A percentile compares a stretch with the other conserved stretches of the same genome.
Evolutionary conservation across 2,797 vertebrate genomes (phyloP).

Genomic region (Bucorvus abyssinicus): DNA sequence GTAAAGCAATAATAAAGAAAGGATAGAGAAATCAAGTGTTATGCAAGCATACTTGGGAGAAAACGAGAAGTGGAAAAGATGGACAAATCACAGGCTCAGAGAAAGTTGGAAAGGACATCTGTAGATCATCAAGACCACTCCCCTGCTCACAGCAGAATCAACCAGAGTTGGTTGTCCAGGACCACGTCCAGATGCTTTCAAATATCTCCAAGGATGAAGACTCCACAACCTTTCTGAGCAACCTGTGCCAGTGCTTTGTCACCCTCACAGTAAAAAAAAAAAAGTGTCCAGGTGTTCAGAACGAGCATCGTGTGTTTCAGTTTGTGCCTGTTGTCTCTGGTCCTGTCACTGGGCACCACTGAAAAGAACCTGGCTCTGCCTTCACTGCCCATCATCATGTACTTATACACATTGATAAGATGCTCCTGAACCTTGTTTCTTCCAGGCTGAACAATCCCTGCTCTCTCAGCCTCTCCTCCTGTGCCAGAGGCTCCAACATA

Average conservation of each 20-base stretch:
- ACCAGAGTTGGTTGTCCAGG: not conserved
- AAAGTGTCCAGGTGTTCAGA: not conserved
- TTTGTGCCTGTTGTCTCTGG: not conserved
- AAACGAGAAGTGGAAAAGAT: not conserved
- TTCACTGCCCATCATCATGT: not conserved
- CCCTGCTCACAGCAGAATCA: not conserved
- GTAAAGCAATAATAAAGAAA: not conserved
- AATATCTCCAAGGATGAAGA: not conserved
- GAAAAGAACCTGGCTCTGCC: not conserved
- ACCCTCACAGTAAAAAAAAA: not conserved
- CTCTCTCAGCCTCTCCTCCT: not conserved
- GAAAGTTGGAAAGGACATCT: not conserved
- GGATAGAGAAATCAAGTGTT: not conserved
- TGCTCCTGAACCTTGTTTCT: not conserved
- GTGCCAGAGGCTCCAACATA: not conserved
- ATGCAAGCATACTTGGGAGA: not conserved
- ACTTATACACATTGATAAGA: not conserved
- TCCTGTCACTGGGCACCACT: not conserved
- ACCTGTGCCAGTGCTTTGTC: not conserved
- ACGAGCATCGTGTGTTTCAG: not conserved
- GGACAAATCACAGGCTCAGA: not conserved
- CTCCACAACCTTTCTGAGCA: not conserved
- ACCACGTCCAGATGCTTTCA: not conserved
- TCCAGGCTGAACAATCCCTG: not conserved
- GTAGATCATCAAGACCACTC: not conserved